Evolutionary conservation across 2,797 vertebrate species (phyloP), one percentile per base, ranked within the genome.

Genomic region (Rhodeus uyekii): DNA sequence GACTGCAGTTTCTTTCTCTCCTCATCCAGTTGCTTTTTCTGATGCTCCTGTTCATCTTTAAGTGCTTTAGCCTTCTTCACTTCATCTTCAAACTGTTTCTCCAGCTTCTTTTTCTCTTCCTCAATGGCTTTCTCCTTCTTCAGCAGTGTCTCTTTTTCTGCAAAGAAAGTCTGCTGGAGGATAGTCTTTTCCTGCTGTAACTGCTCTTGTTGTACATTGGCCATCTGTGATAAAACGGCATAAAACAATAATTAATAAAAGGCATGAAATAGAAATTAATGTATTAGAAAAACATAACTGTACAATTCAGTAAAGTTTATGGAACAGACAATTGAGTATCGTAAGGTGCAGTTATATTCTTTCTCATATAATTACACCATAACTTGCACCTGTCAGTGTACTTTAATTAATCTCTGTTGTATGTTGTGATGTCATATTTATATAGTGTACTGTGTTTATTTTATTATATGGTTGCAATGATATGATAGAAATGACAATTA

Each of bases 51-150:
- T 79, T 98, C 97, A 0, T 93, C 93, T 61, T 95, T 95, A 39
- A 99, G 93, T 76, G 92, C 89, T 89, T 95, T 93, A 2, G 98
- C 97, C 88, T 97, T 98, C 27, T 94, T 93, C 53, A 97, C 91
- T 85, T 99, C 98, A 0, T 96, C 96, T 74, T 95, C 94, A 75
- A 97, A 96, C 60, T 96, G 96, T 73, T 93, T 96, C 89, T 98
- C 96, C 39, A 99, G 94, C 90, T 96, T 98, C 3, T 86, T 91
- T 82, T 97, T 99, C 92, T 98, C 97, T 34, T 96, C 95, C 88
- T 98, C 97, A 0, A 99, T 94, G 18, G 94, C 91, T 84, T 93
- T 96, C 83, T 99, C 97, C 86, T 95, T 96, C 86, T 96, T 96
- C 81, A 98, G 76, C 83, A 99, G 86, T 24, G 91, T 86, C 0